These are phyloP conservation scores for Myripristis murdjan DNA, from an alignment of 2,797 vertebrate genomes.

Conservation along the genomic window DNA sequence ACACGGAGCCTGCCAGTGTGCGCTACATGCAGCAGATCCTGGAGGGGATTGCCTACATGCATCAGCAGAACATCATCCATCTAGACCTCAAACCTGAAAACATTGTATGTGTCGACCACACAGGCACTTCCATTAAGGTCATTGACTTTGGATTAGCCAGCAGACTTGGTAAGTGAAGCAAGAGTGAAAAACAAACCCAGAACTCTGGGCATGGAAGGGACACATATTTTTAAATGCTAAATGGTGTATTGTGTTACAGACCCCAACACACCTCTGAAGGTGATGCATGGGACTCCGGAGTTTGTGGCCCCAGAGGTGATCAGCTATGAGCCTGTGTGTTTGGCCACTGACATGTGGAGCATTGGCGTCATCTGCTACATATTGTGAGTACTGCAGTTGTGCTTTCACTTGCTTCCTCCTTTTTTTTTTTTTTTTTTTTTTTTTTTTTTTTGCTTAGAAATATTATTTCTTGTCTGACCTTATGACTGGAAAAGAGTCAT, in stretches of 20 bases:
- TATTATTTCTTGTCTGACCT: not conserved
- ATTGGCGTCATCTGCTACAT: constrained; percentile 94
- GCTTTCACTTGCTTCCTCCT: not conserved
- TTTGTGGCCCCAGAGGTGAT: constrained; percentile 95
- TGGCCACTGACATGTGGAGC: constrained; percentile 92
- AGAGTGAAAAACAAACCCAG: no score
- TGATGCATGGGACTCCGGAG: constrained; percentile 92
- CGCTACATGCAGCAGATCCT: constrained; percentile 91
- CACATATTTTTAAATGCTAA: not conserved
- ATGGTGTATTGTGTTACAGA: constrained; percentile 70
- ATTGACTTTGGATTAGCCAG: constrained; percentile 91
- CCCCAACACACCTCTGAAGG: constrained; percentile 81
- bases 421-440: not conserved
- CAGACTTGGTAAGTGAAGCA: constrained; percentile 83
- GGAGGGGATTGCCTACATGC: constrained; percentile 89
- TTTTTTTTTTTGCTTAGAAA: not conserved
- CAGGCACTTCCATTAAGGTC: constrained; percentile 88
- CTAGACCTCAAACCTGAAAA: constrained; percentile 94
- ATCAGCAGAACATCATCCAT: constrained; percentile 87
- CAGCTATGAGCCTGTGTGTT: constrained; percentile 86
- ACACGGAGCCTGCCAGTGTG: constrained; percentile 89
- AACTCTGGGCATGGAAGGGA: not conserved
- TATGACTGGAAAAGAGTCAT: not conserved
- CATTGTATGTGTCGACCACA: constrained; percentile 88
- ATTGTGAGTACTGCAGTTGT: no score